Evolutionary conservation across 2,797 vertebrate genomes (phyloP).

Genomic region (Macroramphosus scolopax): DNA sequence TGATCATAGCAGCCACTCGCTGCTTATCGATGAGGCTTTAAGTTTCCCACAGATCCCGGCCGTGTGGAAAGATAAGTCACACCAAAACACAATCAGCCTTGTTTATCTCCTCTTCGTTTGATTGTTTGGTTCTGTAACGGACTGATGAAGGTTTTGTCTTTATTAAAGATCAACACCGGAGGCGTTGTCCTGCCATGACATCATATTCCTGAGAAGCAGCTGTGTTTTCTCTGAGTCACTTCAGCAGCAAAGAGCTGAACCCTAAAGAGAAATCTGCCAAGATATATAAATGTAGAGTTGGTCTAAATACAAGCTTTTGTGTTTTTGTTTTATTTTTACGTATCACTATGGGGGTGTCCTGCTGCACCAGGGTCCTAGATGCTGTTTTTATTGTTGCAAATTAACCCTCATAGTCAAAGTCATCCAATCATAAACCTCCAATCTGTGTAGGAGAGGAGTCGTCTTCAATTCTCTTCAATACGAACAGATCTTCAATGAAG

Average conservation of each 20-base stretch:
- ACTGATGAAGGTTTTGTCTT: constrained; percentile 64
- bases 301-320: not conserved
- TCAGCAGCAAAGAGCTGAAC: constrained; percentile 61
- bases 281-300: constrained; percentile 47
- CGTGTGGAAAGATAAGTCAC: constrained; percentile 7
- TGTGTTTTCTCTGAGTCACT: constrained; percentile 77
- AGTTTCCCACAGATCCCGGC: not conserved
- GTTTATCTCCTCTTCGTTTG: constrained; percentile 39
- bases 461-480: too few relatives aligned
- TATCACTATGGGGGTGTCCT: not conserved
- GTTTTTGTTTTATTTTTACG: too few relatives aligned
- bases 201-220: constrained; percentile 72
- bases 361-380: not conserved
- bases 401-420: not conserved
- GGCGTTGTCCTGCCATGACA: constrained; percentile 69
- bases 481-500: too few relatives aligned
- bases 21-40: constrained; percentile 45
- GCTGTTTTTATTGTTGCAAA: constrained; percentile 2
- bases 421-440: too few relatives aligned
- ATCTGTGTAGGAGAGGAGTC: too few relatives aligned
- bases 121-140: constrained; percentile 35
- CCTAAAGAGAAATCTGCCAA: constrained; percentile 45
- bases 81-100: constrained; percentile 18
- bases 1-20: constrained; percentile 62
- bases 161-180: constrained; percentile 73